Conservation (phyloP, 1,140 invertebrate species). For the Aphaenogaster ashmeadi region DNA sequence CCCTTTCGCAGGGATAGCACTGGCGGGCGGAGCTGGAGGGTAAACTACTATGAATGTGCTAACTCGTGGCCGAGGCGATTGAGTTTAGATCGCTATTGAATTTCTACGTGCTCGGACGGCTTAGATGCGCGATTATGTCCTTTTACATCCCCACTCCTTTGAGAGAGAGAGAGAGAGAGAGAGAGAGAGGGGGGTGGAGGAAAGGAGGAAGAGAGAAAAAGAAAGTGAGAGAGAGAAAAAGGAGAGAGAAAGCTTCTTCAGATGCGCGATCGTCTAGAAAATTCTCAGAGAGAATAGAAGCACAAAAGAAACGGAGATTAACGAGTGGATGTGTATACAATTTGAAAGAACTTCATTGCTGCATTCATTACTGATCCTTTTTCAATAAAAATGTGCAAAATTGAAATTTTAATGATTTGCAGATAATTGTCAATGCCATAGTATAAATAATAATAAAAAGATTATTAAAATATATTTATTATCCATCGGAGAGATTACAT, state of each 20-base stretch:
- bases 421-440: neutral
- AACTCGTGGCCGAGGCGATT: constrained; percentile 60
- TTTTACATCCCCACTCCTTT: constrained; percentile 19
- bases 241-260: neutral
- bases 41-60: constrained; percentile 74
- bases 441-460: neutral
- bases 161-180: neutral
- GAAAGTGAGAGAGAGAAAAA: neutral
- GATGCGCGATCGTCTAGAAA: constrained; percentile 24
- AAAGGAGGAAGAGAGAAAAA: neutral
- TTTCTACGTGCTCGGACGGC: constrained; percentile 70
- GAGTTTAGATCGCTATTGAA: constrained; percentile 76
- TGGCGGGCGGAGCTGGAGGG: constrained; percentile 51
- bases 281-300: constrained; percentile 20
- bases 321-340: neutral
- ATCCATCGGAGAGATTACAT: neutral
- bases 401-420: neutral
- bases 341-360: neutral
- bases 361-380: neutral
- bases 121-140: constrained; percentile 70
- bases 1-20: constrained; percentile 59
- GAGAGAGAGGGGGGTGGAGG: neutral
- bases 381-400: neutral
- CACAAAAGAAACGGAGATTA: constrained; percentile 36
- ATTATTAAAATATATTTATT: constrained; percentile 7